Evolutionary conservation across 2,113 vertebrate genomes (phyloP).

Genomic region (Thamnaconus septentrionalis): DNA sequence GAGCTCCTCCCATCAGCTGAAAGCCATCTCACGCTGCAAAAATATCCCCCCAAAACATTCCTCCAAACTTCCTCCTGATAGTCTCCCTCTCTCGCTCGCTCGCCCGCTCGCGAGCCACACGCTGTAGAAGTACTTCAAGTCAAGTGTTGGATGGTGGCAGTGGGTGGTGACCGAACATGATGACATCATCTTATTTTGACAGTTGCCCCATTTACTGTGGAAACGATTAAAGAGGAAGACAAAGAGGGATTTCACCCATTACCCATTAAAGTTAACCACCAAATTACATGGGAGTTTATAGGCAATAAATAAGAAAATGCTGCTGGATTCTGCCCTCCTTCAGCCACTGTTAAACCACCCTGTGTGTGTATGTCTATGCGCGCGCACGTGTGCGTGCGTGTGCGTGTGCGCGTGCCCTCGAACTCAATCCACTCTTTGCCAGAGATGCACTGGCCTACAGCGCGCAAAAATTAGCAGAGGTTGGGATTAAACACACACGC

Average conservation of each 20-base stretch:
- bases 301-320: constrained; percentile 72
- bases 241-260: constrained; percentile 73
- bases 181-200: constrained; percentile 73
- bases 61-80: constrained; percentile 24
- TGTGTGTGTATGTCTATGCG: constrained; percentile 30
- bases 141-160: constrained; percentile 54
- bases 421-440: constrained; percentile 13
- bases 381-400: not conserved
- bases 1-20: constrained; percentile 3
- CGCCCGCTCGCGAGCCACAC: constrained; percentile 6
- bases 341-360: constrained; percentile 57
- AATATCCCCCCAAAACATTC: constrained; percentile 28
- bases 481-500: constrained; percentile 14
- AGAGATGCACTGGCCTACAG: constrained; percentile 7
- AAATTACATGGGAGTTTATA: constrained; percentile 75
- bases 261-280: constrained; percentile 75
- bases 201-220: constrained; percentile 69
- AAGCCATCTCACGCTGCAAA: constrained; percentile 36
- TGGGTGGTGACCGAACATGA: constrained; percentile 56
- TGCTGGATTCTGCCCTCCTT: constrained; percentile 62
- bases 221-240: constrained; percentile 72
- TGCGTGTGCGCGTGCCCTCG: constrained; percentile 1
- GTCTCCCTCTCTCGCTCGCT: too few species aligned
- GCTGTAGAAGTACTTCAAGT: constrained; percentile 26
- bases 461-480: constrained; percentile 15